A percentile compares a stretch with the other conserved stretches of the same genome.
Evolutionary conservation across 2,888 invertebrate species (phyloP).

Genomic region (Nyleta sp.): DNA sequence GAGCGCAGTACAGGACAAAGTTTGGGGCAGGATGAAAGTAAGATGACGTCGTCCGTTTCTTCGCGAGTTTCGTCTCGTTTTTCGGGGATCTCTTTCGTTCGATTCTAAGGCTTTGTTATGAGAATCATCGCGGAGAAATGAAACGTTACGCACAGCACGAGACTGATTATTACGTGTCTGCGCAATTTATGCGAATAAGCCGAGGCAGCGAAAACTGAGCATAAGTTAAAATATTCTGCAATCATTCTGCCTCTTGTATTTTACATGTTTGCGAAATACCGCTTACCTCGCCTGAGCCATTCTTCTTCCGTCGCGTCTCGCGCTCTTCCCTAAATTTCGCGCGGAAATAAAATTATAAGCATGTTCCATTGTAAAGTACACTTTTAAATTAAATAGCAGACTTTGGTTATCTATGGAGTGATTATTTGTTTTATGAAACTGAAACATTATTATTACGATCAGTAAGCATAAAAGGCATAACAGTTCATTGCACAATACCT

Average conservation of each 20-base stretch:
- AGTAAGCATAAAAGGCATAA: too few species aligned
- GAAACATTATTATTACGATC: too few species aligned
- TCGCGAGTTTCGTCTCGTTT: constrained; percentile 5
- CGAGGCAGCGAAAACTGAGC: constrained; percentile 19
- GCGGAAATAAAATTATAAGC: constrained; percentile 46
- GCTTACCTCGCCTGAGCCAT: constrained; percentile 46
- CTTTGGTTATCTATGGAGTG: too few species aligned
- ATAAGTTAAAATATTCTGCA: constrained; percentile 54
- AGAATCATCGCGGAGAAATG: neutral
- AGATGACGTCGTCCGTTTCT: constrained; percentile 27
- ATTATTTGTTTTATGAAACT: too few species aligned
- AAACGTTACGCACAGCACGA: neutral
- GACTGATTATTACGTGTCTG: constrained; percentile 23
- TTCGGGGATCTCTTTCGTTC: neutral
- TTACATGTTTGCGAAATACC: constrained; percentile 44
- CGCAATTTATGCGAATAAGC: constrained; percentile 36
- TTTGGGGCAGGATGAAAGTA: constrained; percentile 45
- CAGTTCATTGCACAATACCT: too few species aligned
- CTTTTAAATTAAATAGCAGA: too few species aligned
- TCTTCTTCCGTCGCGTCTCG: constrained; percentile 35
- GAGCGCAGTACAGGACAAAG: constrained; percentile 30
- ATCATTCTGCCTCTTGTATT: constrained; percentile 43
- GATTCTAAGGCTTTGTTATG: neutral
- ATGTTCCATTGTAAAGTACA: constrained; percentile 5
- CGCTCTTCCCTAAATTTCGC: constrained; percentile 36